Base-by-base conservation (phyloP, 2,113 vertebrate genomes). In the Etheostoma cragini region DNA sequence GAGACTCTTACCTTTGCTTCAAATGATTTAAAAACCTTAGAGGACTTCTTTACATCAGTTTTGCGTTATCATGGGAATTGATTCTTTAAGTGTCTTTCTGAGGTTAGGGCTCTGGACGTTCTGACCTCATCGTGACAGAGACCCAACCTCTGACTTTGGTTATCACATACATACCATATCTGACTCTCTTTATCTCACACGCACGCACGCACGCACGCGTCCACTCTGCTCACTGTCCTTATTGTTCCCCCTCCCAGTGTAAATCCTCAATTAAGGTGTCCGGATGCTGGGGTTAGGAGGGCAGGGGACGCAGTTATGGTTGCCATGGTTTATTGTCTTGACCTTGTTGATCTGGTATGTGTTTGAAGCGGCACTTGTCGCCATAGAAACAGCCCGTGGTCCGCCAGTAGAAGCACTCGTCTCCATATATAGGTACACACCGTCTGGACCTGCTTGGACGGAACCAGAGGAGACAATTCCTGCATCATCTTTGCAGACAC, bases 351-450 rank as follows among this genome's bases (percentile, higher is more conserved):
- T 74, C 76, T 13, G 80, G 69, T 66, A 75, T 60, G 77, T 88
- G 87, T 77, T 78, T 86, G 73, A 86, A 88, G 64, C 69, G 83
- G 26, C 80, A 86, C 70, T 68, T 81, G 73, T 83, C 45, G 1
- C 83, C 83, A n/a, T 88, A 78, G 54, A 72, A 62, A 68, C 80
- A 88, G 63, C 87, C 87, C 0, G 69, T 71, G 64, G 87, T 88
- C 70, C 42, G 64, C 87, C 83, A 86, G 56, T 67, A 88, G 66
- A 88, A 66, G n/a, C 87, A 86, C 77, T 54, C 63, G 2, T 81
- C 61, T 60, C 73, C 69, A 11, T 66, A 47, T 33, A 63, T 53
- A 5, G 73, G 65, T 0, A 17, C 24, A 35, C 61, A 70, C 11
- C 46, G 53, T 50, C 74, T 80, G 53, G 70, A 78, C 73, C 77